Base-by-base conservation (phyloP, 2,797 vertebrate species). In the Agapornis canus region DNA sequence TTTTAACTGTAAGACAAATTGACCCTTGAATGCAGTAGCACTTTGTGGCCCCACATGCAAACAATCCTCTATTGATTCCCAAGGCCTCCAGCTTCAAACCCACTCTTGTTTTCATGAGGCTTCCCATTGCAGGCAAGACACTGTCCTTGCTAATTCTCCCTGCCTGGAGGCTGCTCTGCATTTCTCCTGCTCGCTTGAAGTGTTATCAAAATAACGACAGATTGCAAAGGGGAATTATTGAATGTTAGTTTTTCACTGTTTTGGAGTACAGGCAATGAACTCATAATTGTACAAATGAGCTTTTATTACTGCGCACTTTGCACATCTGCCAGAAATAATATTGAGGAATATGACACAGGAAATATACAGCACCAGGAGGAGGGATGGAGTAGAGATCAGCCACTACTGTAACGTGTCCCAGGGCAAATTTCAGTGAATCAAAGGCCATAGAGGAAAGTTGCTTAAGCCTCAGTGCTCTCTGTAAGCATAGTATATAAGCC, bases 61-160 rank as follows among this genome's bases (percentile, higher is more conserved):
- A 97, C 90, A 97, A 97, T 93, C 86, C 83, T 42, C 82, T 51
- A 88, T 87, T 89, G 96, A 83, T 94, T 96, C 73, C 56, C 43
- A 66, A 87, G 71, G 66, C 79, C 70, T 91, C 63, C 57, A 40
- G 84, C 77, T 51, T 96, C 73, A 89, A 95, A 92, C 43, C 19
- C 39, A 22, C 65, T 86, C 61, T 89, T 89, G 84, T 92, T 97
- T 91, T 80, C 76, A 82, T 81, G 79, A 84, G 90, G 20, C 59
- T 81, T 85, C 86, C 70, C 66, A 81, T 77, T 90, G 81, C 91
- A 81, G 65, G 84, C 76, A 83, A 31, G 86, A 66, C 65, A 80
- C 31, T 88, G 56, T 64, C 75, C 85, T 81, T 71, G 64, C 72
- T 95, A 86, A 90, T 80, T 70, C 76, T 59, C 47, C 42, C 10